Percentiles rank a stretch among this genome's conserved stretches.
These are phyloP conservation scores for Neodiprion virginianus DNA, from an alignment of 1,140 invertebrate species.

Conservation along the genomic window DNA sequence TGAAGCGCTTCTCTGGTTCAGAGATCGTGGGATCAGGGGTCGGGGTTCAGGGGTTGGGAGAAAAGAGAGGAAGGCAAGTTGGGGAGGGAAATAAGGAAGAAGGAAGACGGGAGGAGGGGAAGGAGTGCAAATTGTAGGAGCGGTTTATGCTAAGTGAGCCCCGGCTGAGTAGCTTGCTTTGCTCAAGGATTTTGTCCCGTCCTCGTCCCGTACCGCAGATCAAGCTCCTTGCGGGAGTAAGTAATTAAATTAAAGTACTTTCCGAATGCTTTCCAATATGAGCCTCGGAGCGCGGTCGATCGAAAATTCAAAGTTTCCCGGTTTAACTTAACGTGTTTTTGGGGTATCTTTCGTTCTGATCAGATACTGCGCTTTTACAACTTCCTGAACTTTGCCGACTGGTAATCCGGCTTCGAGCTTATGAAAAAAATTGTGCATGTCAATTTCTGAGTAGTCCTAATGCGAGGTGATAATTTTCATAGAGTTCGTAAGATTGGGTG, in stretches of 20 bases:
- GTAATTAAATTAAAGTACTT: slow-evolving; percentile 6
- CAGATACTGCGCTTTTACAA: too few relatives aligned
- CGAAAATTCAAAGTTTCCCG: background rate
- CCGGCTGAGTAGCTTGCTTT: slow-evolving; percentile 6
- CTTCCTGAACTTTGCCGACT: too few relatives aligned
- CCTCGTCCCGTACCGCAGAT: background rate
- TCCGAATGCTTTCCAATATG: slow-evolving; percentile 2
- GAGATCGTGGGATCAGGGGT: background rate
- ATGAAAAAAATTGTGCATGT: too few relatives aligned
- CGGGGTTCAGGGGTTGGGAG: background rate
- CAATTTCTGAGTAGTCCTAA: too few relatives aligned
- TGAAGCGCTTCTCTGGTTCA: background rate
- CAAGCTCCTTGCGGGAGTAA: background rate
- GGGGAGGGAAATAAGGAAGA: background rate
- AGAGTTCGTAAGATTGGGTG: too few relatives aligned
- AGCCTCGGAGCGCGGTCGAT: background rate
- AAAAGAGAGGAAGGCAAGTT: background rate
- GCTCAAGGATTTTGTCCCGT: slow-evolving; percentile 1
- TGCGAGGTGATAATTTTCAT: too few relatives aligned
- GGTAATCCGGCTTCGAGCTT: too few relatives aligned
- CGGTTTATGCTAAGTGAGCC: slow-evolving; percentile 3
- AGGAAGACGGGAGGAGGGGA: background rate
- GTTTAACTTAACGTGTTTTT: background rate
- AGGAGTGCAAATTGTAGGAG: slow-evolving; percentile 1
- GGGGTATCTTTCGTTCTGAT: background rate